A percentile compares a stretch with the other conserved stretches of the same genome.
Conservation (phyloP, 2,888 invertebrate genomes). For the Platypus cylindrus region DNA sequence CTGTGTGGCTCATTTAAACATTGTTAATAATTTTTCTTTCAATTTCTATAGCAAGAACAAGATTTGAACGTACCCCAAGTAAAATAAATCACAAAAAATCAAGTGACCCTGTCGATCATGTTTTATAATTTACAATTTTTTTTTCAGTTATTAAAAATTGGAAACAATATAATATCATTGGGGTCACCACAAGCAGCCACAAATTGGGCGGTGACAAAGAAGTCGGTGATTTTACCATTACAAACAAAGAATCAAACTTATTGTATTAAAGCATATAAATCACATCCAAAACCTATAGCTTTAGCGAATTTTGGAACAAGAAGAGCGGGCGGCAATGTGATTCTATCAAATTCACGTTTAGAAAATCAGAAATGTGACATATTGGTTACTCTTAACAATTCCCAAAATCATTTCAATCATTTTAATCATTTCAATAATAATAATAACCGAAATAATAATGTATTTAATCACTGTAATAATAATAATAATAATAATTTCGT, state of each 20-base stretch:
- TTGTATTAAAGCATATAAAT: conserved; percentile 34
- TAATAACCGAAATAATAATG: conserved; percentile 19
- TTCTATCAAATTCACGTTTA: conserved; percentile 36
- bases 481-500: conserved; percentile 20
- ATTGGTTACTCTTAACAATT: conserved; percentile 26
- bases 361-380: conserved; percentile 31
- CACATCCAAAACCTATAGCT: conserved; percentile 47
- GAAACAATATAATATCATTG: conserved; percentile 25
- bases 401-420: conserved; percentile 21
- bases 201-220: conserved; percentile 23
- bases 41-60: too few relatives aligned
- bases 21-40: too few relatives aligned
- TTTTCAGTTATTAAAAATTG: conserved; percentile 26
- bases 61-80: too few relatives aligned
- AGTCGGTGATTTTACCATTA: conserved; percentile 26
- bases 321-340: conserved; percentile 44
- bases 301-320: conserved; percentile 44
- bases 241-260: conserved; percentile 22
- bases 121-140: conserved; percentile 7
- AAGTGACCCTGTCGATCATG: too few relatives aligned
- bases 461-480: conserved; percentile 19
- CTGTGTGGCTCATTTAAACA: too few relatives aligned
- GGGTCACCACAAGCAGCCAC: conserved; percentile 25
- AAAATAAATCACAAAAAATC: too few relatives aligned
- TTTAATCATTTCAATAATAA: conserved; percentile 21